Base-by-base conservation (phyloP, 53 echinoderm and acorn worm species). In the Luidia sarsii region DNA sequence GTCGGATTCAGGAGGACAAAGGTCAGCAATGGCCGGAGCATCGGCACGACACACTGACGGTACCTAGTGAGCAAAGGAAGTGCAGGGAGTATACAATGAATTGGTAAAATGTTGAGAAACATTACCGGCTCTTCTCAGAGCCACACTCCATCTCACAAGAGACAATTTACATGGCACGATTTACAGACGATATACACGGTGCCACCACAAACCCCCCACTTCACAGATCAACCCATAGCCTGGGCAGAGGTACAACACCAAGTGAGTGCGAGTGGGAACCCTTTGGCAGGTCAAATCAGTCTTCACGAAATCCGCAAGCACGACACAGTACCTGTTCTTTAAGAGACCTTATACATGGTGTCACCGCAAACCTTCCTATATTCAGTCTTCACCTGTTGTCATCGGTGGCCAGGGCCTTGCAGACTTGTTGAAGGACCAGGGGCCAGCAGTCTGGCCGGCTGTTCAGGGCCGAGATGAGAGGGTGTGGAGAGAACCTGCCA, bases 391-490 rank as follows among this genome's bases (percentile, higher is more conserved):
- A n/a, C 91, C 75, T 87, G 48, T 59, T 45, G 60, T 88, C 85
- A 60, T 54, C 32, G n/a, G 24, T 14, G 25, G 14, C 28, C 21
- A 92, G 36, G 18, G 74, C 61, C 14, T 88, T 70, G 32, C 71
- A 81, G 19, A 89, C 66, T 33, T 88, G 71, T 32, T 92, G 84
- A 9, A 92, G 49, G 3, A 92, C 39, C 10, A 53, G 13, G 3
- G 88, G 88, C 88, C 88, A 92, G 57, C 51, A 65, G 46, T 85
- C 84, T 10, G 92, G 72, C 50, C 88, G 71, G 43, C 85, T 85
- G 29, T 46, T 74, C 30, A 84, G 54, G 4, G 80, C 75, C 21
- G 92, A 74, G 33, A 92, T 88, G 48, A 92, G 89, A 1, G 92
- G 92, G 63, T 92, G 92, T 31, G 92, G 92, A 21, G 84, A 82